A percentile compares a stretch with the other conserved stretches of the same genome.
These are phyloP conservation scores for Ceratoteleas bidentatus DNA, from an alignment of 1,140 invertebrate genomes.

Conservation along the genomic window DNA sequence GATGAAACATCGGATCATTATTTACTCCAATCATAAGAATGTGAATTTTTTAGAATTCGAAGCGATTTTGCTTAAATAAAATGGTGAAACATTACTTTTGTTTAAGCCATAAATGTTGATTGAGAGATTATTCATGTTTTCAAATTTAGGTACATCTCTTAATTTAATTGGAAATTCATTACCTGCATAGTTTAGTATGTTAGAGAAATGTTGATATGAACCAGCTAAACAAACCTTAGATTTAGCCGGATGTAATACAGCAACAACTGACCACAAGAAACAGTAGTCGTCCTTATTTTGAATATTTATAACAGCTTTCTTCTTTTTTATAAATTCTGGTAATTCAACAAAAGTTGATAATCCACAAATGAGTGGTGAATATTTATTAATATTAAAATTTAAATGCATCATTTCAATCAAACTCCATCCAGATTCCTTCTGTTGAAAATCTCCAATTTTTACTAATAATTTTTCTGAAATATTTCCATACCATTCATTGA, in stretches of 20 bases:
- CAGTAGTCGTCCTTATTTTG: neutral
- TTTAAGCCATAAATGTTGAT: too few relatives aligned
- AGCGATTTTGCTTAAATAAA: too few relatives aligned
- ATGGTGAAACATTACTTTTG: too few relatives aligned
- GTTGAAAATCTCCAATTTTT: too few relatives aligned
- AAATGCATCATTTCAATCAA: neutral
- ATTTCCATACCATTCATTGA: neutral
- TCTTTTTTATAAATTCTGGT: slow-evolving; percentile 2
- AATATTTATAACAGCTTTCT: neutral
- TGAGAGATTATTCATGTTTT: too few relatives aligned
- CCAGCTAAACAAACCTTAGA: neutral
- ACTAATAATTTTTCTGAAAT: neutral
- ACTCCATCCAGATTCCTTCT: neutral
- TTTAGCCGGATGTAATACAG: neutral
- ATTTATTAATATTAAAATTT: neutral
- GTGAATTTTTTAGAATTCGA: too few relatives aligned
- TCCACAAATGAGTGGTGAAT: neutral
- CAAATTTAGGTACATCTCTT: too few relatives aligned
- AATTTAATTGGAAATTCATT: neutral
- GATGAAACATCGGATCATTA: too few relatives aligned
- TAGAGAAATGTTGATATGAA: neutral
- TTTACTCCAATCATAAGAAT: too few relatives aligned
- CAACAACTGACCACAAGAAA: too few relatives aligned
- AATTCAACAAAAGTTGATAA: neutral
- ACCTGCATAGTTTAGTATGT: neutral